Base-by-base conservation (phyloP, 1,140 invertebrate species). In the Ylistrum balloti region DNA sequence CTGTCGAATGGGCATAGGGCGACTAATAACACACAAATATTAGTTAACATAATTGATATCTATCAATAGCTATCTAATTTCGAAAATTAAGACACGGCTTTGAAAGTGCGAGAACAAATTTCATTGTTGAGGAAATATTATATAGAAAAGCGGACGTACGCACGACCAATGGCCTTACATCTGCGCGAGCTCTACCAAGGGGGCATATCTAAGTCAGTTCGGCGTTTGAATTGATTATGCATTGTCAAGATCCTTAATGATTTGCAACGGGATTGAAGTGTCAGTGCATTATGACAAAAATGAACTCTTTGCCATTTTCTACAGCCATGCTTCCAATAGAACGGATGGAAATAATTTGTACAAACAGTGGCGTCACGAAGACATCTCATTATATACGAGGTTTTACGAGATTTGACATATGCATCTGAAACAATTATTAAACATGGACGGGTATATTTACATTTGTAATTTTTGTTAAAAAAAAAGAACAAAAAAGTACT, bases 31-130 rank as follows among this genome's bases (percentile, higher is more conserved):
- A 89, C 88, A 86, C 91, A 92, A 92, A 92, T 92, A 92, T 92
- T 92, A 92, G 91, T 92, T 92, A 92, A 92, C 89, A 92, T 92
- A 92, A 92, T 92, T 92, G 91, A 92, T 90, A 92, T 92, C 91
- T 90, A 92, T 88, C 38, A 85, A 88, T 35, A 88, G 85, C 85
- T 89, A 91, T 88, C 89, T 88, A 41, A 91, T 90, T 90, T 88
- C 38, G 86, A 90, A 90, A 56, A 56, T 90, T 74, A 88, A 88
- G 91, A 89, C 85, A 48, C 35, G 88, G 38, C 88, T 88, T 85
- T 90, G 91, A 91, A 74, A 74, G 56, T 74, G 56, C 56, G 56
- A 74, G 56, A 74, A 74, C 56, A 74, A 74, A 74, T 74, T 74
- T 74, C 56, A 74, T 74, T 74, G 56, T 74, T n/a, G 56, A 74